Base-by-base conservation (phyloP, 2,888 invertebrate species). In the Mythimna impura region DNA sequence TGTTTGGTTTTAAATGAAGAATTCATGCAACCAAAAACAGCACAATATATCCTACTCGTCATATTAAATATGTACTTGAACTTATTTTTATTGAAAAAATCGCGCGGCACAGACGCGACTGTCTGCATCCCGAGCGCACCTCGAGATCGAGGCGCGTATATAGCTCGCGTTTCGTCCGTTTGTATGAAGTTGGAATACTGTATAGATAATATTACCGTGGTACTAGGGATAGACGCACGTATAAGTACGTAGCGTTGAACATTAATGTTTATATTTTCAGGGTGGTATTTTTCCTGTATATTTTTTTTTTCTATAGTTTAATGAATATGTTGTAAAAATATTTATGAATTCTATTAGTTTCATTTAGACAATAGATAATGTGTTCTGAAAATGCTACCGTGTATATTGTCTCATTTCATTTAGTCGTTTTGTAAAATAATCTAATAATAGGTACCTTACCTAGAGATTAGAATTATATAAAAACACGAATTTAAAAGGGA, bases 401-500 rank as follows among this genome's bases (percentile, higher is more conserved):
- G 14, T 14, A 60, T 60, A 40, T 60, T 60, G 7, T 40, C 2
- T 61, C 8, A 40, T 40, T 61, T 61, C 22, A 61, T 22, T 40
- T 71, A 22, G 5, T 14, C 9, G 10, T 55, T 34, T 43, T 55
- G n/a, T 57, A 17, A 17, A 47, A 12, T 36, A 17, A 22, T 30
- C 4, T 50, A 17, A 20, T 43, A 60, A 54, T 71, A 78, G 78
- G 74, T 71, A 75, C 78, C 58, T 36, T 68, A 30, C 58, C 12
- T 77, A 43, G 12, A 61, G 8, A 47, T 47, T 43, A 77, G 8
- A 60, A 69, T 60, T 69, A 70, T 25, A n/a, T 47, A 47, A n/a
- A 52, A 68, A 25, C 52, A 52, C 54, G 60, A 78, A 78, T 71
- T 75, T 55, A 71, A n/a, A 67, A 70, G 22, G 7, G 30, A 76